Base-by-base conservation (phyloP, 2,888 invertebrate genomes). In the Priocnemis perturbator region DNA sequence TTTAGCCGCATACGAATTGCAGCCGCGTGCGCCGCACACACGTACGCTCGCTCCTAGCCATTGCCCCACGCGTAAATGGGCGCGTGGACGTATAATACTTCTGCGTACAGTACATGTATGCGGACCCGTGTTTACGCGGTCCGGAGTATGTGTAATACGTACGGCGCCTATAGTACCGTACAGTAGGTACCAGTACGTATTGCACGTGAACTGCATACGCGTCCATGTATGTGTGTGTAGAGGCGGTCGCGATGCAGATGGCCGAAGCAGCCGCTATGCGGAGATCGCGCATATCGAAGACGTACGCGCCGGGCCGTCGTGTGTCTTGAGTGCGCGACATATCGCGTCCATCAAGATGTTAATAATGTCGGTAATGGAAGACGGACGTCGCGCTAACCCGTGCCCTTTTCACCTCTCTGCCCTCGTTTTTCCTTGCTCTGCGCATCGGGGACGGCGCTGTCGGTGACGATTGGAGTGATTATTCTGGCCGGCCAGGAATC, bases 231-330 rank as follows among this genome's bases (percentile, higher is more conserved):
- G 7, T 37, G 14, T 11, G 37, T 37, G 37, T 37, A 37, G 1
- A 37, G 7, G 7, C 37, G 37, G 37, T 47, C 56, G 63, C 64
- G 64, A 74, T 61, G 75, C 71, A 60, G 66, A 64, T 56, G 26
- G 59, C 59, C 72, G 17, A 59, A 64, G 37, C 64, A 72, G 56
- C 60, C 60, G 73, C 67, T 73, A 73, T 73, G 73, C 68, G 62
- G 72, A 72, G 59, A 72, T 65, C 64, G 60, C 52, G 63, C 56
- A 53, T 75, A 75, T 75, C 71, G 67, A 72, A 71, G 72, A 61
- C 56, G 50, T 59, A 70, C 62, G 62, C 59, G 59, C 62, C 67
- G 47, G 47, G 23, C 48, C 55, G 19, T 45, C 19, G 58, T 21
- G 58, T 58, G 48, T 69, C 57, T 47, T 37, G 37, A 37, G 37